phyloP scores from a whole-genome alignment of 2,888 invertebrate genomes.

The Aplocera efformata region DNA sequence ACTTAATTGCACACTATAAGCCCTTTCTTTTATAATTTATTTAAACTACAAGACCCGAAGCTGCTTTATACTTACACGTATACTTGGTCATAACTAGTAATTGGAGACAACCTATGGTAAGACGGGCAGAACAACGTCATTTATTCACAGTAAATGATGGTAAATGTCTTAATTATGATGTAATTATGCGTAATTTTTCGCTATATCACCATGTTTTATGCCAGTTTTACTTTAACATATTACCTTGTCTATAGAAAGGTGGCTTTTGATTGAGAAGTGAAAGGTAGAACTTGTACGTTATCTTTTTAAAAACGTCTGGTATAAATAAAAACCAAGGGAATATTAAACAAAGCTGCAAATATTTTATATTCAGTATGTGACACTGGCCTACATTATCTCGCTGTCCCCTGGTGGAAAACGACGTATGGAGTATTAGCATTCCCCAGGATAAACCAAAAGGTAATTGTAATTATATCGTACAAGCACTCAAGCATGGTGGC shows the following conservation, averaged over 20 bases:
- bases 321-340: too few species aligned
- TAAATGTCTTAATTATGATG: too few species aligned
- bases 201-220: constrained; percentile 42
- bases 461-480: too few species aligned
- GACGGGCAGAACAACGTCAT: constrained; percentile 14
- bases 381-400: too few species aligned
- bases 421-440: too few species aligned
- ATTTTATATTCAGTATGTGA: too few species aligned
- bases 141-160: constrained; percentile 46
- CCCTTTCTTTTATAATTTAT: constrained; percentile 15
- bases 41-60: too few species aligned
- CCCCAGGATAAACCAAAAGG: too few species aligned
- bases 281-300: constrained; percentile 40
- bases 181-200: constrained; percentile 57
- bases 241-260: constrained; percentile 63
- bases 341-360: too few species aligned
- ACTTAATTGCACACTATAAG: not conserved
- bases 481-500: too few species aligned
- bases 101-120: constrained; percentile 6
- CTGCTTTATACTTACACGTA: not conserved
- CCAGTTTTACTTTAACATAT: constrained; percentile 39
- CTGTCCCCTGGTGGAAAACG: too few species aligned
- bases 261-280: constrained; percentile 66
- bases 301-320: not conserved
- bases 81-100: constrained; percentile 4